phyloP scores from a whole-genome alignment of 2,797 vertebrate species.

The Gouania willdenowi region DNA sequence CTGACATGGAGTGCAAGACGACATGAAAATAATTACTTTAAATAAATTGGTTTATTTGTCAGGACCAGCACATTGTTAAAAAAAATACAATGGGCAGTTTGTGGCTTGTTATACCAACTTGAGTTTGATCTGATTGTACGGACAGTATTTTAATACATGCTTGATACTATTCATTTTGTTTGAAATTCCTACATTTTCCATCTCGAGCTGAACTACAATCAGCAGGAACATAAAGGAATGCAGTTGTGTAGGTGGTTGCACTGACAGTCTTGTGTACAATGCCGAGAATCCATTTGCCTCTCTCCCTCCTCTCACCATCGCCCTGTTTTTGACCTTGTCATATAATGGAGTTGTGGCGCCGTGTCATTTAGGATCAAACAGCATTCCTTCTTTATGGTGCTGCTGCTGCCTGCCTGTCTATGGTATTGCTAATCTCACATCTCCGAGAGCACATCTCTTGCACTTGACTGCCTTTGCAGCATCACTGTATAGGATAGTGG shows the following conservation, averaged over 20 bases:
- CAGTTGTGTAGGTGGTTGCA: constrained; percentile 40
- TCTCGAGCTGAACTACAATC: constrained; percentile 17
- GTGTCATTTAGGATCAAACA: constrained; percentile 55
- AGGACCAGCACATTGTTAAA: no score
- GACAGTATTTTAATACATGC: no score
- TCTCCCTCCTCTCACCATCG: constrained; percentile 15
- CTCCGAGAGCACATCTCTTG: constrained; percentile 43
- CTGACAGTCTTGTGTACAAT: constrained; percentile 45
- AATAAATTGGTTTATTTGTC: no score
- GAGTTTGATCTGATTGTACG: no score
- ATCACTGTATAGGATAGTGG: constrained; percentile 18
- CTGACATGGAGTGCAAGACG: no score
- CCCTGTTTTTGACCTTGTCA: constrained; percentile 56
- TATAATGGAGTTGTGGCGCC: constrained; percentile 47
- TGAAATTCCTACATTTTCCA: no score
- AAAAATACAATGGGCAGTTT: no score
- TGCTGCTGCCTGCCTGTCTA: constrained; percentile 16
- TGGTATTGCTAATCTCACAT: constrained; percentile 42
- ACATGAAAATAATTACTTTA: no score
- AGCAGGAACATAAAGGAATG: constrained; percentile 40
- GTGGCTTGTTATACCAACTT: no score
- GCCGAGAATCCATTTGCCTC: constrained; percentile 41
- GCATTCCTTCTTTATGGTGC: constrained; percentile 49
- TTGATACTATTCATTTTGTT: no score
- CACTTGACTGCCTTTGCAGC: constrained; percentile 46